A percentile compares a stretch with the other conserved stretches of the same genome.
These are phyloP conservation scores for Mythimna pallens DNA, from an alignment of 2,888 invertebrate genomes.

Conservation along the genomic window DNA sequence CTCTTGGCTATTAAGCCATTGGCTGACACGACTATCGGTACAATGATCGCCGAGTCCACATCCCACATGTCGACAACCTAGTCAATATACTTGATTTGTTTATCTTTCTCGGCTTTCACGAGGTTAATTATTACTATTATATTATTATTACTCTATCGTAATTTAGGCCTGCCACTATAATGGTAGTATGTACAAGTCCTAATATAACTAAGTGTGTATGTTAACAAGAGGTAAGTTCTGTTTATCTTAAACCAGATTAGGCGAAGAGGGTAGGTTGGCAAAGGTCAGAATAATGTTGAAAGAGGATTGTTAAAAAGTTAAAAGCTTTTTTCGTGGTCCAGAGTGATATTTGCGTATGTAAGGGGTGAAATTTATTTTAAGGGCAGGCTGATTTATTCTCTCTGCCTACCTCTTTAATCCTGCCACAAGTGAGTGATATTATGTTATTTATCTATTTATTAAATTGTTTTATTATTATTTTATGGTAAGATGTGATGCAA, in stretches of 20 bases:
- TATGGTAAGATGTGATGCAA: no score
- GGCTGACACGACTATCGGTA: no score
- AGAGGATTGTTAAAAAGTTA: conserved; percentile 27
- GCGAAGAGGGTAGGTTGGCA: conserved; percentile 21
- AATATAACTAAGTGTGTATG: conserved; percentile 22
- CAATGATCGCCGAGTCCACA: no score
- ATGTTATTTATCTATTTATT: no score
- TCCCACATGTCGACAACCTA: no score
- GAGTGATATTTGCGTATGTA: conserved; percentile 4
- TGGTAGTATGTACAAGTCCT: conserved; percentile 5
- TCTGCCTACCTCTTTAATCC: not conserved
- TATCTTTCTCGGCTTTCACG: no score
- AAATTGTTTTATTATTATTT: no score
- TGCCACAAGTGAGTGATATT: no score
- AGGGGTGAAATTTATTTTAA: not conserved
- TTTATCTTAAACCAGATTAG: conserved; percentile 42
- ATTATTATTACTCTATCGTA: not conserved
- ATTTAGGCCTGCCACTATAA: not conserved
- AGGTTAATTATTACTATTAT: no score
- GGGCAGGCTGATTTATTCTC: not conserved
- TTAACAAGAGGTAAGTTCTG: conserved; percentile 45
- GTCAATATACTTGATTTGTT: no score
- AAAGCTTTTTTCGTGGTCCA: not conserved
- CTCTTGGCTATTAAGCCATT: no score
- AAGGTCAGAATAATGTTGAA: conserved; percentile 35